Evolutionary conservation across 2,797 vertebrate genomes (phyloP).

Genomic region (Cossypha heuglini): DNA sequence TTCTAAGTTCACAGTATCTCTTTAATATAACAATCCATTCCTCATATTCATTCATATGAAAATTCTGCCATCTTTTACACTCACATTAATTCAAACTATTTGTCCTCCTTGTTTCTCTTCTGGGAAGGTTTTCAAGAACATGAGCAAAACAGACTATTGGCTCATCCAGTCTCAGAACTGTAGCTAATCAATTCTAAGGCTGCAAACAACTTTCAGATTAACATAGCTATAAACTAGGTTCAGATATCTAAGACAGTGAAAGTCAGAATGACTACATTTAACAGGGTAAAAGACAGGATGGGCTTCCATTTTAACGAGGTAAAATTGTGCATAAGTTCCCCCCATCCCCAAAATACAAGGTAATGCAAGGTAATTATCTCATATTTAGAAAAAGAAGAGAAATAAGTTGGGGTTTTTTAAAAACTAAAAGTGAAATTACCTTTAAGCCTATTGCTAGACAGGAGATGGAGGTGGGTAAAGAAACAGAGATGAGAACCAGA

Average conservation of each 20-base stretch:
- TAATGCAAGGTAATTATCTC: not conserved
- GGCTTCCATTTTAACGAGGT: slow-evolving; percentile 48
- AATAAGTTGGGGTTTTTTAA: slow-evolving; percentile 25
- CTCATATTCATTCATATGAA: not conserved
- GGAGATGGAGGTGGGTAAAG: not conserved
- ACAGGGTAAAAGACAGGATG: not conserved
- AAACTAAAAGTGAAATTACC: not conserved
- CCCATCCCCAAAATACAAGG: not conserved
- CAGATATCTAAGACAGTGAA: not conserved
- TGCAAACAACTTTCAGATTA: not conserved
- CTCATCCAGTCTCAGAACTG: not conserved
- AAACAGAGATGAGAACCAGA: not conserved
- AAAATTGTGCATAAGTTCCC: slow-evolving; percentile 16
- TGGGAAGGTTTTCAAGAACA: not conserved
- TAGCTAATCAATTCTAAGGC: not conserved
- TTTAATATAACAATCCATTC: not conserved
- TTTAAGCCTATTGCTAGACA: not conserved
- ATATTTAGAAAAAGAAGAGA: slow-evolving; percentile 23
- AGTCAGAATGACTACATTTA: not conserved
- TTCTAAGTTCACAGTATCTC: not conserved
- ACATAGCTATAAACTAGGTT: not conserved
- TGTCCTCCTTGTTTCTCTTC: not conserved
- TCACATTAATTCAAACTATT: not conserved
- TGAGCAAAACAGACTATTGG: not conserved
- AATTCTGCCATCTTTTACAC: not conserved